Evolutionary conservation across 1,140 invertebrate genomes (phyloP).

Genomic region (Papilio xuthus): DNA sequence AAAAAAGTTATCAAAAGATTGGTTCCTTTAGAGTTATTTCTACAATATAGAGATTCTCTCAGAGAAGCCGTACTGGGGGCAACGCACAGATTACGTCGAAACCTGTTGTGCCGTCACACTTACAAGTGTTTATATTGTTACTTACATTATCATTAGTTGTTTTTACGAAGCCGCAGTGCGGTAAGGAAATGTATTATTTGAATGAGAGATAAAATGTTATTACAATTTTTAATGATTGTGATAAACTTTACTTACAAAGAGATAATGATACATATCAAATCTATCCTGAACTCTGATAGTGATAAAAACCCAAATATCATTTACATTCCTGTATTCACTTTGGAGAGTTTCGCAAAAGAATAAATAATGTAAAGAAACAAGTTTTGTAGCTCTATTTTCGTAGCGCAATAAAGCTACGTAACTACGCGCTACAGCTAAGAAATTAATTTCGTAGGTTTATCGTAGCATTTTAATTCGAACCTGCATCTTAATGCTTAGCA

Average conservation of each 20-base stretch:
- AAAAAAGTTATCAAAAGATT: background rate
- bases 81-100: slow-evolving; percentile 29
- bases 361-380: no score
- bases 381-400: background rate
- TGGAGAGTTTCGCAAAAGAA: no score
- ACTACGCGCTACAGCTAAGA: background rate
- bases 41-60: slow-evolving; percentile 6
- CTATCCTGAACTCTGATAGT: no score
- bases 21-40: slow-evolving; percentile 11
- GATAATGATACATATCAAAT: no score
- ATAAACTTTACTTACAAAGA: no score
- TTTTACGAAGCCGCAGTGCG: background rate
- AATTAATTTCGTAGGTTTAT: background rate
- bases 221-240: background rate
- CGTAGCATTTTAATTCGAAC: background rate
- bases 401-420: background rate
- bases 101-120: slow-evolving; percentile 25
- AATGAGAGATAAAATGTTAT: no score
- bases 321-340: no score
- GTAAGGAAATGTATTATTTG: background rate
- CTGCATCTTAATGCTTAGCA: background rate
- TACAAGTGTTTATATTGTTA: background rate
- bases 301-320: no score
- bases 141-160: background rate
- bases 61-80: slow-evolving; percentile 3